phyloP scores from a whole-genome alignment of 2,113 vertebrate genomes.

The Elephas maximus region DNA sequence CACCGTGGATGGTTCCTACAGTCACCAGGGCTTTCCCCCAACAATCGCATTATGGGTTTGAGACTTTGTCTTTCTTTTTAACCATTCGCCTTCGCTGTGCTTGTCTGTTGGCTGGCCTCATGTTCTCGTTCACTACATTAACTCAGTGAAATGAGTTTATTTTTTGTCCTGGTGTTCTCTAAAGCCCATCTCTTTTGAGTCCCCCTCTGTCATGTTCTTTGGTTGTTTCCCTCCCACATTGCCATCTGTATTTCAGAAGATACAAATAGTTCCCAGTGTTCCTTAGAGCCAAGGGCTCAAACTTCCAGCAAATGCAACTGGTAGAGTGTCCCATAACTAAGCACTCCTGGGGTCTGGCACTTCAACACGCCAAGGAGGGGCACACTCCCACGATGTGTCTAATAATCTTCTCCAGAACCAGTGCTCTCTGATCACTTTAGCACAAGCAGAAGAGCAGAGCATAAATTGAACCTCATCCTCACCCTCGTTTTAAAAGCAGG shows the following conservation, averaged over 20 bases:
- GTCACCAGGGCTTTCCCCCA: background rate
- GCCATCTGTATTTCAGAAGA: background rate
- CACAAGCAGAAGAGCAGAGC: background rate
- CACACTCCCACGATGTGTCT: rapidly evolving
- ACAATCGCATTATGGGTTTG: background rate
- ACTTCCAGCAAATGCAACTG: background rate
- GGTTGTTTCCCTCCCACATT: background rate
- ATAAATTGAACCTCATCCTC: background rate
- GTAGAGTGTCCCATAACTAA: background rate
- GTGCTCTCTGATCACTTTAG: background rate
- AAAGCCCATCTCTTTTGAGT: background rate
- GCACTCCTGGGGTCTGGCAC: background rate
- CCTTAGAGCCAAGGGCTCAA: background rate
- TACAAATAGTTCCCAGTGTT: background rate
- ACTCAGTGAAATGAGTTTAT: background rate
- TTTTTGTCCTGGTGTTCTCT: background rate
- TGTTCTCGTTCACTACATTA: background rate
- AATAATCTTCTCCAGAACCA: background rate
- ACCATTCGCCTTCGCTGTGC: background rate
- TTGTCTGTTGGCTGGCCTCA: background rate
- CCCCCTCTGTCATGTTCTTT: background rate
- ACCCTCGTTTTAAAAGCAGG: background rate
- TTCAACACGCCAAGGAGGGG: background rate
- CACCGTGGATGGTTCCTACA: rapidly evolving
- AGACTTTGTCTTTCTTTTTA: background rate